Evolutionary conservation across 53 echinoderm and acorn worm genomes (phyloP).

Genomic region (Astropecten irregularis): DNA sequence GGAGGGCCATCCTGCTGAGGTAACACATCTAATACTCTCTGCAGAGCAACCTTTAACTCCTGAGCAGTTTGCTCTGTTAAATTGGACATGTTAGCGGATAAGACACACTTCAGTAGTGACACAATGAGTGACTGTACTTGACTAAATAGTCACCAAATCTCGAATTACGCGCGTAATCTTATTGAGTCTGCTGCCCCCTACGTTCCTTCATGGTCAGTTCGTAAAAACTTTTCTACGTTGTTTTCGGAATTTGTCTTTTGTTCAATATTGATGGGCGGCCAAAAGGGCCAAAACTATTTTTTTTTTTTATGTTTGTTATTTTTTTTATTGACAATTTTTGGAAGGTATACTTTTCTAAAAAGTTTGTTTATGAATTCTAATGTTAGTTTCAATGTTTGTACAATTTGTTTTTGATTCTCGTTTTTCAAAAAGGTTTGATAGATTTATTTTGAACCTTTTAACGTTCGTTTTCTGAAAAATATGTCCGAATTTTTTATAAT

Average conservation of each 20-base stretch:
- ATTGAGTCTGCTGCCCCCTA: conserved; percentile 2
- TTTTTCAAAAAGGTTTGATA: too few relatives aligned
- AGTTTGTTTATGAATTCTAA: not conserved
- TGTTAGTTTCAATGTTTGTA: not conserved
- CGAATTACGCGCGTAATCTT: not conserved
- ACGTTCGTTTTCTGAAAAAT: too few relatives aligned
- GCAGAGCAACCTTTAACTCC: not conserved
- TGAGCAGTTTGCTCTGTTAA: conserved; percentile 7
- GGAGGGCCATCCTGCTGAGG: not conserved
- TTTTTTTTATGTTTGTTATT: not conserved
- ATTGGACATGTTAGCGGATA: not conserved
- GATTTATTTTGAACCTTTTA: too few relatives aligned
- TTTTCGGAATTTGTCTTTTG: conserved; percentile 7
- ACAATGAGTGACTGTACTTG: not conserved
- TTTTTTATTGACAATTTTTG: not conserved
- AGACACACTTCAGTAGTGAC: not conserved
- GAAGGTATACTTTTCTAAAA: not conserved
- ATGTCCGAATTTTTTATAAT: not conserved
- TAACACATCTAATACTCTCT: conserved; percentile 9
- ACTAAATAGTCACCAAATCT: not conserved
- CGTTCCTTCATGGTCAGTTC: conserved; percentile 6
- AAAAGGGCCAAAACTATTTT: not conserved
- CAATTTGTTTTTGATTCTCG: too few relatives aligned
- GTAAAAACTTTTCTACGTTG: conserved; percentile 6
- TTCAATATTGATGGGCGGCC: not conserved